Percentiles rank a stretch among this genome's conserved stretches.
phyloP scores from a whole-genome alignment of 2,797 vertebrate species.

The Benthosema pterotum region DNA sequence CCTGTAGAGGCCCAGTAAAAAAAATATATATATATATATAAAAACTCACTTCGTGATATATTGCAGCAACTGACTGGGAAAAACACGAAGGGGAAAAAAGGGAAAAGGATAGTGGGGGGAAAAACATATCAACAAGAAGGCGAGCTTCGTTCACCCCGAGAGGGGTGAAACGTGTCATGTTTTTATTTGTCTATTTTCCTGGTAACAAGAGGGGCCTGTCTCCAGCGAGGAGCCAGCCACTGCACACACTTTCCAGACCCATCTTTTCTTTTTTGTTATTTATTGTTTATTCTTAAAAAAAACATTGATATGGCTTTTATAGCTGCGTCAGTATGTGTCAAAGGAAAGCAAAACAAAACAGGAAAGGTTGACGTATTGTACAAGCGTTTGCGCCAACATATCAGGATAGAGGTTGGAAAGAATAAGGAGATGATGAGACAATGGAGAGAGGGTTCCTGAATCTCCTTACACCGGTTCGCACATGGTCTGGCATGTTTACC shows the following conservation, averaged over 20 bases:
- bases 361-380: constrained; percentile 1
- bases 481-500: too few relatives aligned
- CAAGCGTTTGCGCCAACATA: constrained; percentile 26
- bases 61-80: constrained; percentile 43
- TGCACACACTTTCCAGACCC: constrained; percentile 23
- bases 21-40: too few relatives aligned
- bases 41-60: constrained; percentile 54
- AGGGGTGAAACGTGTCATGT: constrained; percentile 28
- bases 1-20: constrained; percentile 56
- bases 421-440: too few relatives aligned
- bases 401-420: neutral
- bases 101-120: too few relatives aligned
- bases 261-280: constrained; percentile 22
- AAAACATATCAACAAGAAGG: constrained; percentile 37
- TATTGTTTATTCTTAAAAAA: constrained; percentile 30
- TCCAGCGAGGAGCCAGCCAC: neutral
- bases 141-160: constrained; percentile 31
- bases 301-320: constrained; percentile 23
- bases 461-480: too few relatives aligned
- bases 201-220: constrained; percentile 9
- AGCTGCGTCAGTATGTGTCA: constrained; percentile 27
- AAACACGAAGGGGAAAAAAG: constrained; percentile 18
- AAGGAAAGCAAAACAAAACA: constrained; percentile 20
- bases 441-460: too few relatives aligned
- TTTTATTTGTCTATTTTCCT: constrained; percentile 46